These are phyloP conservation scores for Dicaeum eximium DNA, from an alignment of 2,113 vertebrate species.

Conservation along the genomic window DNA sequence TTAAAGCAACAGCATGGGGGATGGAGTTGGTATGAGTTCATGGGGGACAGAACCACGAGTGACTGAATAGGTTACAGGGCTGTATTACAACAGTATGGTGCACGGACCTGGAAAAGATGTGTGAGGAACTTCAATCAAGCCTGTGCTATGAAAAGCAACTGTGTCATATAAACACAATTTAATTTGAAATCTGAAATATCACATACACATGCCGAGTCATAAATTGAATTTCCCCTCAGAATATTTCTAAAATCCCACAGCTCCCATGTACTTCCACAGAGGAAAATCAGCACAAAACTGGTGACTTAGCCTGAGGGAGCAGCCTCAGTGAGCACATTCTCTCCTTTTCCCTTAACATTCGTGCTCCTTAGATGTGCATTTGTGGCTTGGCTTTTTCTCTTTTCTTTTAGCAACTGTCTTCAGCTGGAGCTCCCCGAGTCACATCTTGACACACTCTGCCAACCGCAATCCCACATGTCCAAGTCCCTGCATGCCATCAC, in stretches of 20 bases:
- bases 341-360: neutral
- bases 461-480: neutral
- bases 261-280: neutral
- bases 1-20: neutral
- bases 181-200: neutral
- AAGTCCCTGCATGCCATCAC: neutral
- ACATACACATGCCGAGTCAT: neutral
- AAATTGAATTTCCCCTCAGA: neutral
- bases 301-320: neutral
- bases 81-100: neutral
- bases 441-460: neutral
- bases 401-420: neutral
- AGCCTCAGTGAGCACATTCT: neutral
- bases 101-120: neutral
- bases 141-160: neutral
- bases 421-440: neutral
- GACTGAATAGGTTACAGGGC: neutral
- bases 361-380: neutral
- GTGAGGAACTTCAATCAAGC: neutral
- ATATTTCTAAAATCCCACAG: neutral
- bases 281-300: neutral
- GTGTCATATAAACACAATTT: neutral
- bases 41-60: rapidly evolving
- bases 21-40: neutral
- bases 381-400: constrained; percentile 29